phyloP scores from a whole-genome alignment of 2,888 invertebrate genomes.

The Hylaea fasciaria region DNA sequence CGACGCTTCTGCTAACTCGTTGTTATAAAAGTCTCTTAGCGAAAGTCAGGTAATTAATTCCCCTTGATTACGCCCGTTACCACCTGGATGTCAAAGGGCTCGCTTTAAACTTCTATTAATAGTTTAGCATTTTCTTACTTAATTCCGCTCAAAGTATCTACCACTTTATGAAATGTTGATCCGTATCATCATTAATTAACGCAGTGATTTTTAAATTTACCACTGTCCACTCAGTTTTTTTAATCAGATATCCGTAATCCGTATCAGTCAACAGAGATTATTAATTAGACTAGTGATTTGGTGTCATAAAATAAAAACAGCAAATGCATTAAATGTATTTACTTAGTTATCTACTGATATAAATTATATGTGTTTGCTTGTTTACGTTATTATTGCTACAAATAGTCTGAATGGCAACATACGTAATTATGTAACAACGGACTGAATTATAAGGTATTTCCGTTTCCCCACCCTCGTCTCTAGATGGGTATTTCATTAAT shows the following conservation, averaged over 20 bases:
- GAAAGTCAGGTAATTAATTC: constrained; percentile 63
- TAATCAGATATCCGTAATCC: constrained; percentile 7
- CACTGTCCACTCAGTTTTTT: neutral
- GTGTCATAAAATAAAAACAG: neutral
- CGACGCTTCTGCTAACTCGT: constrained; percentile 64
- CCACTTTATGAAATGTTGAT: neutral
- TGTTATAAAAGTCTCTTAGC: constrained; percentile 66
- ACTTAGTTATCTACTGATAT: neutral
- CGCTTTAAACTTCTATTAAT: constrained; percentile 19
- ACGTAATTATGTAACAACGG: too few species aligned
- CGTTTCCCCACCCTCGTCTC: constrained; percentile 50
- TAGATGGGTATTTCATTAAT: constrained; percentile 33
- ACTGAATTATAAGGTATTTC: constrained; percentile 41
- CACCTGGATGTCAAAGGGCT: constrained; percentile 45
- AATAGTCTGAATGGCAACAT: too few species aligned
- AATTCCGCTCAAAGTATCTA: neutral
- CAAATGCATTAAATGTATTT: neutral
- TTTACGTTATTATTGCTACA: too few species aligned
- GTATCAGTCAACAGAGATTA: constrained; percentile 3
- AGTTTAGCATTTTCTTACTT: constrained; percentile 21
- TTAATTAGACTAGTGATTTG: neutral
- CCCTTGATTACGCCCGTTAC: constrained; percentile 30
- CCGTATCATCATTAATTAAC: constrained; percentile 33
- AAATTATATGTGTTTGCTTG: too few species aligned
- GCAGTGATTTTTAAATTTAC: neutral